These are phyloP conservation scores for Phengaris arion DNA, from an alignment of 2,888 invertebrate species.

Conservation along the genomic window DNA sequence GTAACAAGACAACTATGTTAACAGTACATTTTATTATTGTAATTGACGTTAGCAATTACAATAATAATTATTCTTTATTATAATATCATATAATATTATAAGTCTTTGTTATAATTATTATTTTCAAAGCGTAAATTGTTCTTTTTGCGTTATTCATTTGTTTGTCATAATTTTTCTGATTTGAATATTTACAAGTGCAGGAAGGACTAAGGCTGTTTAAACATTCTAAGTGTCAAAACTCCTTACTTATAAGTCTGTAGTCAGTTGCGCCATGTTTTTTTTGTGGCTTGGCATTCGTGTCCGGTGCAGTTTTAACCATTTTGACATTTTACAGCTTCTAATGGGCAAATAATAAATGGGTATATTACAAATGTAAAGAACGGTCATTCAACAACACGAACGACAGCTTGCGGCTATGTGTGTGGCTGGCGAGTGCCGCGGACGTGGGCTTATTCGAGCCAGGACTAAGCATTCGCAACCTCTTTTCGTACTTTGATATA, in stretches of 20 bases:
- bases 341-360: too few relatives aligned
- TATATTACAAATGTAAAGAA: too few relatives aligned
- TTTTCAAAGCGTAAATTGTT: conserved; percentile 1
- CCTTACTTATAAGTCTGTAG: not conserved
- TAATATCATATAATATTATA: too few relatives aligned
- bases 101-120: conserved; percentile 36
- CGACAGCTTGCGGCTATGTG: too few relatives aligned
- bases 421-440: too few relatives aligned
- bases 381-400: too few relatives aligned
- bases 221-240: not conserved
- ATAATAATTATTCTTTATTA: too few relatives aligned
- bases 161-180: too few relatives aligned
- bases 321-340: not conserved
- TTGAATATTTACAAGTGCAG: too few relatives aligned
- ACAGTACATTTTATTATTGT: conserved; percentile 42
- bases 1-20: conserved; percentile 42
- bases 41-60: conserved; percentile 41
- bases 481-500: too few relatives aligned
- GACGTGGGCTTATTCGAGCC: too few relatives aligned
- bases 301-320: not conserved
- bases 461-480: too few relatives aligned
- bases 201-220: not conserved
- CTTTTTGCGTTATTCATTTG: not conserved
- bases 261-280: not conserved
- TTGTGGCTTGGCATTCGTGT: conserved; percentile 5